Base-by-base conservation (phyloP, 2,797 vertebrate genomes). In the Alauda arvensis region DNA sequence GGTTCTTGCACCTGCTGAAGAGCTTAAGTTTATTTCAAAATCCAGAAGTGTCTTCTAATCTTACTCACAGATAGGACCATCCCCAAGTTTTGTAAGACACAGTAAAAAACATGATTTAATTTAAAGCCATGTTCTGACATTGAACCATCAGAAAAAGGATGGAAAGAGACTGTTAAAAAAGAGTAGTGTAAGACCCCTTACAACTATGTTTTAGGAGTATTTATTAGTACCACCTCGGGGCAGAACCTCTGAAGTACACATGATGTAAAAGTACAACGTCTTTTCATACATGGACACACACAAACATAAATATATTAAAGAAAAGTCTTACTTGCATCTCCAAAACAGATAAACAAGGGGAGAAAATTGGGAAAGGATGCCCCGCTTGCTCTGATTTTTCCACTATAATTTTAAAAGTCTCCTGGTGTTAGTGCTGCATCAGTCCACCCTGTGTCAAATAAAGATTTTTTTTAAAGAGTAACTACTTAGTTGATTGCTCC, bases 1-100 rank as follows among this genome's bases (percentile, higher is more conserved):
- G 70, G 78, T 76, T 94, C 75, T 88, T 95, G 72, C 94, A 96
- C 94, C 93, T 97, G 96, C 94, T 79, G 60, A 78, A 83, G 29
- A 92, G 75, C 62, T 69, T 78, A 89, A 89, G 62, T 61, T 84
- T 60, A 75, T 89, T 88, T 85, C 52, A 88, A 39, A 85, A 93
- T 74, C 10, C 34, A 39, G 39, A 57, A 74, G 7, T 18, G n/a
- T 70, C 70, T 25, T 83, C 31, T 77, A 80, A 24, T 71, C 40
- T 89, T 74, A 59, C 26, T 68, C 14, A 56, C 3, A 85, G 31
- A 56, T 7, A 70, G 33, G 39, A 81, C 34, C 4, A 4, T 42
- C 16, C 28, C 20, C 34, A 45, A 43, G 17, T 68, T 88, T 87
- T 79, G 23, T 25, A 66, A 59, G 26, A 90, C 12, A 68, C 10